Conservation (phyloP, 2,797 vertebrate genomes). For the Gorsachius magnificus region DNA sequence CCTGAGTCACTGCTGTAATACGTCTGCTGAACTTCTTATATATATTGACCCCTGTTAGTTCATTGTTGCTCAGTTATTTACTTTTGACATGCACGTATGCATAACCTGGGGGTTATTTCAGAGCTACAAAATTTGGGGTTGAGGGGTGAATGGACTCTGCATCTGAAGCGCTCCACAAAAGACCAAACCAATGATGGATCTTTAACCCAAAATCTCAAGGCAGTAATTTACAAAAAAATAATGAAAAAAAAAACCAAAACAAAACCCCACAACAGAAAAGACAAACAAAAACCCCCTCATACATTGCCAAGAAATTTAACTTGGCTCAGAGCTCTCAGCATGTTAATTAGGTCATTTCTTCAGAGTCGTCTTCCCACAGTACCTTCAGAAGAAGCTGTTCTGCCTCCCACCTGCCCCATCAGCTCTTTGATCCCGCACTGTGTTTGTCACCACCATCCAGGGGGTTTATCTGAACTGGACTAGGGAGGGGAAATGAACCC, state of each 20-base stretch:
- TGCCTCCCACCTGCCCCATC: neutral
- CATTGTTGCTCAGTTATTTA: slow-evolving; percentile 8
- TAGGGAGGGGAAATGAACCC: neutral
- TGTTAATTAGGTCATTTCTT: neutral
- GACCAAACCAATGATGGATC: neutral
- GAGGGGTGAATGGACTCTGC: neutral
- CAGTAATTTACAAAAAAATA: neutral
- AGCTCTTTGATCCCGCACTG: neutral
- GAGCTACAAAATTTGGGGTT: neutral
- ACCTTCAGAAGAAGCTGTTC: neutral
- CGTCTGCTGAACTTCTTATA: slow-evolving; percentile 34
- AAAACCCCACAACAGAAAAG: neutral
- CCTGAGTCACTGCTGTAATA: slow-evolving; percentile 57
- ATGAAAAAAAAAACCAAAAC: too few species aligned
- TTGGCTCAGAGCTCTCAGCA: neutral
- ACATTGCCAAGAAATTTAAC: neutral
- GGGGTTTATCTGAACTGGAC: neutral
- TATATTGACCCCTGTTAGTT: slow-evolving; percentile 54
- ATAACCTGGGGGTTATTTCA: neutral
- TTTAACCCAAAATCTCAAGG: neutral
- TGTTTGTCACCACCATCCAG: neutral
- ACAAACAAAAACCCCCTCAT: neutral
- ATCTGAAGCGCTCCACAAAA: neutral
- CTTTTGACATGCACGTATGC: neutral
- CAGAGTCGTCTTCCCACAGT: neutral